These are phyloP conservation scores for Amphipyra tragopoginis DNA, from an alignment of 2,888 invertebrate species.

Conservation along the genomic window DNA sequence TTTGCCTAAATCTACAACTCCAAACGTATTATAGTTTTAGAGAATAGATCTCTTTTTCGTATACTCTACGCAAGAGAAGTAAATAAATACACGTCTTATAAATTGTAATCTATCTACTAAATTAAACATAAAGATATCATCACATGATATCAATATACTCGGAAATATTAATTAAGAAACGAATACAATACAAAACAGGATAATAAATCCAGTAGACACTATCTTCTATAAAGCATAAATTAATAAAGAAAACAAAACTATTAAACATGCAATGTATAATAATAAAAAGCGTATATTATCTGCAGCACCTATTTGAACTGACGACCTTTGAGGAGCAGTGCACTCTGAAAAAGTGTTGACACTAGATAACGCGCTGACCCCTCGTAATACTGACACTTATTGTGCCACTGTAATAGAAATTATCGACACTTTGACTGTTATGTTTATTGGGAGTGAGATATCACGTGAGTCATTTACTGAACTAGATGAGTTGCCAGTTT, in stretches of 20 bases:
- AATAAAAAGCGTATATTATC: slow-evolving; percentile 55
- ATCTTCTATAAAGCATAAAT: slow-evolving; percentile 30
- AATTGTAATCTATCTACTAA: too few relatives aligned
- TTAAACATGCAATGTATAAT: slow-evolving; percentile 44
- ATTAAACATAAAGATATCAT: too few relatives aligned
- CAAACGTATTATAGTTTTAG: too few relatives aligned
- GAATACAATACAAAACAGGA: too few relatives aligned
- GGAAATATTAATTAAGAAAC: too few relatives aligned
- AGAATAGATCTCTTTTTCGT: too few relatives aligned
- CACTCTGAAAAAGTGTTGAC: slow-evolving; percentile 61
- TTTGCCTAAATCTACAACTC: too few relatives aligned
- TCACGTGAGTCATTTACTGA: slow-evolving; percentile 39
- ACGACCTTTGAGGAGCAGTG: slow-evolving; percentile 59
- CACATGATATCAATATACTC: too few relatives aligned
- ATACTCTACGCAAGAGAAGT: too few relatives aligned
- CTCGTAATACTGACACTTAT: slow-evolving; percentile 53
- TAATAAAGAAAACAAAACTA: slow-evolving; percentile 54
- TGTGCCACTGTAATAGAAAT: slow-evolving; percentile 58
- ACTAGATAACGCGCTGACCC: slow-evolving; percentile 61
- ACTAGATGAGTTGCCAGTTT: neutral
- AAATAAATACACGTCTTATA: too few relatives aligned
- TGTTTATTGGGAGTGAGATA: slow-evolving; percentile 21
- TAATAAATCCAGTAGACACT: slow-evolving; percentile 16
- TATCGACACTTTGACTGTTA: slow-evolving; percentile 30
- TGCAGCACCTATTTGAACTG: slow-evolving; percentile 54